Evolutionary conservation across 37 sponge, comb jelly and placozoan genomes (phyloP).

Genomic region (Diacarnus erythraeanus): DNA sequence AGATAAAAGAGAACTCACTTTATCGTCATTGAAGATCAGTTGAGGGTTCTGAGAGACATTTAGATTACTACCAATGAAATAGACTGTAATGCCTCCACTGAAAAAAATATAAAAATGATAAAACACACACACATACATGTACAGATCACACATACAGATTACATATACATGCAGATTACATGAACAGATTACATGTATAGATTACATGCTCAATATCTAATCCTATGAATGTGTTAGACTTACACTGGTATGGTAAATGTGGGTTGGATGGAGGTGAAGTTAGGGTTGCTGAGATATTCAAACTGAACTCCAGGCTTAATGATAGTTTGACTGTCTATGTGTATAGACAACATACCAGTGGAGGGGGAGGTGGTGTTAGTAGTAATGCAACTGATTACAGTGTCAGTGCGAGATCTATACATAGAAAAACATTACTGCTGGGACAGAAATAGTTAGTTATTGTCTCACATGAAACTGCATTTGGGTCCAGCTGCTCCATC

Average conservation of each 20-base stretch:
- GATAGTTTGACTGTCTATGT: not conserved
- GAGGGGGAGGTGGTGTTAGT: not conserved
- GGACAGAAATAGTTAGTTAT: no score
- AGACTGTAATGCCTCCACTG: not conserved
- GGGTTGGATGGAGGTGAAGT: not conserved
- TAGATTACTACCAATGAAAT: not conserved
- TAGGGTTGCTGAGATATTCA: not conserved
- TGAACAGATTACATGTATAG: no score
- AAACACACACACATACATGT: not conserved
- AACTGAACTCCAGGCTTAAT: not conserved
- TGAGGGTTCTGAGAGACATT: not conserved
- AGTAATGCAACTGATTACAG: not conserved
- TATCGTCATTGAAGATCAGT: not conserved
- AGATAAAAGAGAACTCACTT: no score
- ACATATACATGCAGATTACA: not conserved
- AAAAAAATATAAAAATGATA: no score
- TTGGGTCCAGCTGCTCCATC: not conserved
- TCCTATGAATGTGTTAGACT: no score
- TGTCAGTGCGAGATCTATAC: not conserved
- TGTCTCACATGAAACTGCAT: not conserved
- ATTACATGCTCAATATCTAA: not conserved
- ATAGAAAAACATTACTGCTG: not conserved
- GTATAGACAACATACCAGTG: not conserved
- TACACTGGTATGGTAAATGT: not conserved
- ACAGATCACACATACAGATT: not conserved